Conservation (phyloP, 2,113 vertebrate genomes). For the Paramormyrops kingsleyae region DNA sequence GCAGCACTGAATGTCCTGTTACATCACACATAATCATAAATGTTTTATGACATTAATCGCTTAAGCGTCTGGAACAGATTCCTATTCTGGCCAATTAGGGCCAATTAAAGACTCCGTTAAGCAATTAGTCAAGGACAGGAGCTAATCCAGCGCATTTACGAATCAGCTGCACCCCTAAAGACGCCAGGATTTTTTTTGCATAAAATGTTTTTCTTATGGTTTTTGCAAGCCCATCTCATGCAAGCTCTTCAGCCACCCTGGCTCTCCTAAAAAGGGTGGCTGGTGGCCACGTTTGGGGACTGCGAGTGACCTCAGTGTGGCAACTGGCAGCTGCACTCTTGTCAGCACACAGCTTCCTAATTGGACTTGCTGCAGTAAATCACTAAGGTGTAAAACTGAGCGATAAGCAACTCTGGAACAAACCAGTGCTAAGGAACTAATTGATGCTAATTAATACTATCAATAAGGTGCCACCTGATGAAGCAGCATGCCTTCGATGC, state of each 20-base stretch:
- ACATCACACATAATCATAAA: background rate
- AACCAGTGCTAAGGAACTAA: background rate
- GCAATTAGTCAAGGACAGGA: slow-evolving; percentile 6
- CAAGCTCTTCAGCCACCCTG: background rate
- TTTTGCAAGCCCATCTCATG: background rate
- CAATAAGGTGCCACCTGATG: background rate
- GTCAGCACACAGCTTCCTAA: background rate
- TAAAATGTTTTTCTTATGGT: background rate
- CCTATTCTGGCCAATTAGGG: slow-evolving; percentile 8
- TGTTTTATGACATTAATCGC: slow-evolving; percentile 17
- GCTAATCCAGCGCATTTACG: slow-evolving; percentile 6
- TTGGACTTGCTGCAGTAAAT: background rate
- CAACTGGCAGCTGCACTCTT: background rate
- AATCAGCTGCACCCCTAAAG: background rate
- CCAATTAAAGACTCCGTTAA: slow-evolving; percentile 13
- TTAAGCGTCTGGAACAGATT: slow-evolving; percentile 10
- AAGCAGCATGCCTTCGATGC: background rate
- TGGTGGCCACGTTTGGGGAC: background rate
- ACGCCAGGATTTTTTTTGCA: background rate
- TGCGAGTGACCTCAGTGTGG: background rate
- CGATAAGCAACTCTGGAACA: background rate
- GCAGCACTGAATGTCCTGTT: background rate
- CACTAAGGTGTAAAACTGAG: background rate
- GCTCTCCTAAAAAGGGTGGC: background rate
- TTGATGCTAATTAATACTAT: background rate